Conservation (phyloP, 2,888 invertebrate species). For the Nomada goodeniana region DNA sequence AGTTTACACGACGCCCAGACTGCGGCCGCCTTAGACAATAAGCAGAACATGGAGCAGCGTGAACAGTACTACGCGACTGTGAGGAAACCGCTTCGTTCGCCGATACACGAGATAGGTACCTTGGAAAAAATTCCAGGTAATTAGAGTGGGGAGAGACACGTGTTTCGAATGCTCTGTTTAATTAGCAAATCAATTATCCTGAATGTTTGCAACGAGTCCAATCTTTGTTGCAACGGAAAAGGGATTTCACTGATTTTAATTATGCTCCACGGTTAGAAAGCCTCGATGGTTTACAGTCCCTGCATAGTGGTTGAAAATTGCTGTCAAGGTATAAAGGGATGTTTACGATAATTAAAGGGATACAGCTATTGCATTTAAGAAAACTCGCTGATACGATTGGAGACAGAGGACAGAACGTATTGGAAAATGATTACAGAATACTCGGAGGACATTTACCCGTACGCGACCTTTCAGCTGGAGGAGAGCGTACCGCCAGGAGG, state of each 20-base stretch:
- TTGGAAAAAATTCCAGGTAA: constrained; percentile 83
- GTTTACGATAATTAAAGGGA: no score
- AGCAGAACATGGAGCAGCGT: constrained; percentile 83
- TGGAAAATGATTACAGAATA: constrained; percentile 87
- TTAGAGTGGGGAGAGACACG: neutral
- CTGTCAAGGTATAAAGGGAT: no score
- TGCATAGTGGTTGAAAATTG: no score
- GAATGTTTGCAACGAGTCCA: neutral
- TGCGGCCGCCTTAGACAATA: constrained; percentile 83
- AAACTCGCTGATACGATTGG: neutral
- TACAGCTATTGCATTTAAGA: neutral
- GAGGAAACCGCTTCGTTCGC: constrained; percentile 82
- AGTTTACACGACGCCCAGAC: constrained; percentile 83
- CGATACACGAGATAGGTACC: constrained; percentile 85
- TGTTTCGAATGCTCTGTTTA: neutral
- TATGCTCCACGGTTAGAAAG: neutral
- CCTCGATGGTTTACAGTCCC: neutral
- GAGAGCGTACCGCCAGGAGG: constrained; percentile 93
- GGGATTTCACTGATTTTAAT: neutral
- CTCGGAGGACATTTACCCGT: constrained; percentile 96
- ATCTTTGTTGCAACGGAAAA: neutral
- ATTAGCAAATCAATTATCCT: constrained; percentile 6
- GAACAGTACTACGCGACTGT: constrained; percentile 84
- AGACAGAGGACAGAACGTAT: neutral
- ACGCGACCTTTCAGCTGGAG: constrained; percentile 94